Conservation (phyloP, 2,797 vertebrate species). For the Clarias platycephalus region DNA sequence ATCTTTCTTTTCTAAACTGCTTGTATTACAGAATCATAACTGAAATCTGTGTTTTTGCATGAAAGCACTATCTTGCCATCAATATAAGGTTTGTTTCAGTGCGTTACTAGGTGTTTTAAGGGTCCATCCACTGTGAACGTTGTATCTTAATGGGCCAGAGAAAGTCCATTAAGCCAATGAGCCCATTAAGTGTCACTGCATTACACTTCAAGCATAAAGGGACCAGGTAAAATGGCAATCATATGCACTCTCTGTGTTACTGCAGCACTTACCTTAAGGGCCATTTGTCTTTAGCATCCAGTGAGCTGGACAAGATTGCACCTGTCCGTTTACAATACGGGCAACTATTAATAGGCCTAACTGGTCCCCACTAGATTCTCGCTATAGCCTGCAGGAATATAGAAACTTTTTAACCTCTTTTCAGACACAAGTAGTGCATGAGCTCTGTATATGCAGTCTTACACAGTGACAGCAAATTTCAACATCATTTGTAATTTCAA, state of each 20-base stretch:
- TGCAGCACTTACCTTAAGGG: conserved; percentile 37
- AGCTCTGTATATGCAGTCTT: background rate
- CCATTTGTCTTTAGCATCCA: conserved; percentile 46
- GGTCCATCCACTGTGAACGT: conserved; percentile 14
- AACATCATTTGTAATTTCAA: background rate
- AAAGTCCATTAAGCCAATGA: conserved; percentile 31
- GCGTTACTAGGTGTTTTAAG: conserved; percentile 25
- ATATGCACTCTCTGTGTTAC: conserved; percentile 23
- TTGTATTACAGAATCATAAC: conserved; percentile 16
- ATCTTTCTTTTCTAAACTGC: background rate
- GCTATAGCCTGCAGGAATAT: conserved; percentile 11
- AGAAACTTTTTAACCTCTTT: conserved; percentile 40
- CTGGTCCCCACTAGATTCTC: conserved; percentile 6
- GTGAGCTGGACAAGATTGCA: conserved; percentile 40
- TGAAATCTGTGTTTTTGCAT: background rate
- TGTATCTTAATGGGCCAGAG: conserved; percentile 29
- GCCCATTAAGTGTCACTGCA: conserved; percentile 29
- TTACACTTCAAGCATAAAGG: conserved; percentile 28
- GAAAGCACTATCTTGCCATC: conserved; percentile 14
- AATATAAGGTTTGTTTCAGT: conserved; percentile 33
- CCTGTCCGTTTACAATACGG: conserved; percentile 41
- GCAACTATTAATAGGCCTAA: conserved; percentile 37
- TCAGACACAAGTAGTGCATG: conserved; percentile 36
- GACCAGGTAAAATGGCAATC: conserved; percentile 39
- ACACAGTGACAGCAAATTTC: background rate